Conservation (phyloP, 1,140 invertebrate species). For the Temnothorax nylanderi region DNA sequence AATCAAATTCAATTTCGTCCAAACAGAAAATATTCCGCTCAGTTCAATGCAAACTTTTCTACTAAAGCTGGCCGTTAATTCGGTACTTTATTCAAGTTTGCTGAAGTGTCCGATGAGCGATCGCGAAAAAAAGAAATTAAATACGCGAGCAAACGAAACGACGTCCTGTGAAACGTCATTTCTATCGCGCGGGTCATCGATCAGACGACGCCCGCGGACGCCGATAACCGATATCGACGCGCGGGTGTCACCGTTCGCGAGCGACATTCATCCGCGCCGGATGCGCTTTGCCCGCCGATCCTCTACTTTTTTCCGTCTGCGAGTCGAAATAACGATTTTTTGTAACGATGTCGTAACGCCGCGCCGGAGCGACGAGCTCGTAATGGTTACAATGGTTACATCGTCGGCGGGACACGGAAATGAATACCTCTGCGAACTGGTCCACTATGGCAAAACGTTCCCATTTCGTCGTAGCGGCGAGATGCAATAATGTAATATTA, state of each 20-base stretch:
- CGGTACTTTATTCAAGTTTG: conserved; percentile 27
- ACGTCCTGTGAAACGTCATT: conserved; percentile 73
- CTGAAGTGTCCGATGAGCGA: conserved; percentile 21
- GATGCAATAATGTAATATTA: neutral
- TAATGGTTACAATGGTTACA: conserved; percentile 15
- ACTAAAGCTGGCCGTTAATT: conserved; percentile 35
- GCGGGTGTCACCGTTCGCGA: conserved; percentile 63
- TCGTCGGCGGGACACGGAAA: conserved; percentile 3
- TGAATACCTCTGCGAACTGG: neutral
- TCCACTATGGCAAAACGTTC: neutral
- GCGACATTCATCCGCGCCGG: conserved; percentile 64
- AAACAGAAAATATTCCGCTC: neutral
- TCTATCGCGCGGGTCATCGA: conserved; percentile 74
- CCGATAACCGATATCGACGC: conserved; percentile 76
- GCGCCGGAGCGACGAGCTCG: neutral
- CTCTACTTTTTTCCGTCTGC: conserved; percentile 53
- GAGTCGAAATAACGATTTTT: conserved; percentile 58
- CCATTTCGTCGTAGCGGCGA: neutral
- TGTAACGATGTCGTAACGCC: conserved; percentile 37
- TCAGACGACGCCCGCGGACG: conserved; percentile 65
- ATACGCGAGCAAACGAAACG: conserved; percentile 62
- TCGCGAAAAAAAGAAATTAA: conserved; percentile 29
- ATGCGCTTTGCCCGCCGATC: conserved; percentile 43
- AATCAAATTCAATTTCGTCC: neutral
- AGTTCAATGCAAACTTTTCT: neutral